Percentiles rank a stretch among this genome's conserved stretches.
Evolutionary conservation across 1,140 invertebrate genomes (phyloP).

Genomic region (Euwallacea fornicatus): DNA sequence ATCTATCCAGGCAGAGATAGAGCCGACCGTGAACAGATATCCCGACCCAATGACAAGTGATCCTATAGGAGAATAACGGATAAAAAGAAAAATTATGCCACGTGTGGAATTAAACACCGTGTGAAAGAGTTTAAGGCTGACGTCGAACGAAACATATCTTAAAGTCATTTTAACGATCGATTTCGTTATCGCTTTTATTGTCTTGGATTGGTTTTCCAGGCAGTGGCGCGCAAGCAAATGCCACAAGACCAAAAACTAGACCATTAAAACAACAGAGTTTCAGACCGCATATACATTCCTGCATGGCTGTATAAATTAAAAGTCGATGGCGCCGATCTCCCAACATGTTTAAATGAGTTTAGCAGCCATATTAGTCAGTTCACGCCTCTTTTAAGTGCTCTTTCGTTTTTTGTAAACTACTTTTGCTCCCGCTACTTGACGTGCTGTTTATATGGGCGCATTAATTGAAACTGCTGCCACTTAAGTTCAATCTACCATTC

Average conservation of each 20-base stretch:
- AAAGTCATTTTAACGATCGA: constrained; percentile 26
- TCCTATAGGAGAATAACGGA: constrained; percentile 28
- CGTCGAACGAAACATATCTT: constrained; percentile 36
- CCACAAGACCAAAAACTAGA: no score
- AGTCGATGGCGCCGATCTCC: constrained; percentile 14
- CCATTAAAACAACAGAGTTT: neutral
- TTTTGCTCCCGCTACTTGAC: constrained; percentile 11
- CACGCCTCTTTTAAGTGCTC: constrained; percentile 23
- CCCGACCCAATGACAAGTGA: constrained; percentile 43
- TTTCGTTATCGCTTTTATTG: constrained; percentile 34
- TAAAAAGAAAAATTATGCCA: constrained; percentile 44
- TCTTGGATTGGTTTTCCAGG: neutral
- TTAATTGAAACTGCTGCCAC: constrained; percentile 8
- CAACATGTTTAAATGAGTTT: constrained; percentile 35
- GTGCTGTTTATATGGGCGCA: constrained; percentile 2
- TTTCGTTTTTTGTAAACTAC: constrained; percentile 20
- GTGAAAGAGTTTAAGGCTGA: constrained; percentile 48
- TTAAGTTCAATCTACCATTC: constrained; percentile 4
- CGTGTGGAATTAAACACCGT: constrained; percentile 44
- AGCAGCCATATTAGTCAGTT: constrained; percentile 31
- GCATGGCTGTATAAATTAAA: constrained; percentile 7
- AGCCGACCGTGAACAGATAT: constrained; percentile 41
- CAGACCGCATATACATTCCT: constrained; percentile 6
- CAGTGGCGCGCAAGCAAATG: neutral
- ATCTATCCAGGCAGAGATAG: constrained; percentile 27